Base-by-base conservation (phyloP, 2,797 vertebrate species). In the Buceros bicornis region DNA sequence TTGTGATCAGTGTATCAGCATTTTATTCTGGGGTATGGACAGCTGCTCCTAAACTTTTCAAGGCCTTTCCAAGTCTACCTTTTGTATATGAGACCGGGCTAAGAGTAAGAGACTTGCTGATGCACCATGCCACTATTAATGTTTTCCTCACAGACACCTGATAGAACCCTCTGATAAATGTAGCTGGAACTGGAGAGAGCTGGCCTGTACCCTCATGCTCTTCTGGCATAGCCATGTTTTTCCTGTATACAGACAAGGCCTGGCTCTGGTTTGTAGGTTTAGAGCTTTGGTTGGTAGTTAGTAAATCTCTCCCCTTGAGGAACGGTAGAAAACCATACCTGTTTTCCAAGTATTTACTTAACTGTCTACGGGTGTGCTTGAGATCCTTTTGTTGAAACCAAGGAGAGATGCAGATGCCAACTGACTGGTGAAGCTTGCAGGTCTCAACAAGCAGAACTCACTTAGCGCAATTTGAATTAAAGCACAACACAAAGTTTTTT, bases 401-500 rank as follows among this genome's bases (percentile, higher is more conserved):
- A 89, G 71, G 43, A 56, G 87, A 50, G 48, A 26, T 96, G 53
- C 79, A 93, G 72, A 88, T 96, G 95, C 89, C 91, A 90, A 79
- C 45, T 89, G 60, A 66, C 35, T 95, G 82, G 77, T 13, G 21
- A 85, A 82, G 65, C 61, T 88, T 78, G 83, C 91, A 97, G 90
- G 94, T 97, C 94, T 90, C 70, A 97, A 97, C 95, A 97, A 61
- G 95, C 87, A 83, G 51, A 82, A 12, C 74, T 88, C 82, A 71
- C 65, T 95, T 33, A 35, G 73, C 76, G 79, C 90, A 61, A 87
- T 94, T 91, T 84, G 61, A 85, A 84, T 96, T 93, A 57, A 93
- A 95, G 91, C 69, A 92, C 85, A 69, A 87, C 31, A 37, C 87
- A 43, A 66, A 58, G 3, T 48, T 57, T 86, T 93, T 93, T 79